phyloP scores from a whole-genome alignment of 2,888 invertebrate genomes.

The Diloba caeruleocephala region DNA sequence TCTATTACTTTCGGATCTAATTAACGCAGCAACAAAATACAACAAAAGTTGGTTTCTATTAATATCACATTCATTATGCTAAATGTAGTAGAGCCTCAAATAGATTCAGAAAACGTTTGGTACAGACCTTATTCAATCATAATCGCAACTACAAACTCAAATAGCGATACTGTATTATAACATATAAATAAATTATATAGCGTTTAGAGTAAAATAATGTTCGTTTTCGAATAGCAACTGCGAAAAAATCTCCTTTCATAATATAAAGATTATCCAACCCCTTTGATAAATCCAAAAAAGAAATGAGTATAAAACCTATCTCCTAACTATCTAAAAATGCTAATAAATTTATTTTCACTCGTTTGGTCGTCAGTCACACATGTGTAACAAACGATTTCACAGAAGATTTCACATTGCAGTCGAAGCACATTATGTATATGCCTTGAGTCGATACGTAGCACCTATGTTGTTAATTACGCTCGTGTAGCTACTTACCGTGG shows the following conservation, averaged over 20 bases:
- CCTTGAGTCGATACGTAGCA: slow-evolving; percentile 26
- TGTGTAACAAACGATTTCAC: slow-evolving; percentile 34
- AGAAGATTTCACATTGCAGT: slow-evolving; percentile 36
- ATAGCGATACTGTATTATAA: too few relatives aligned
- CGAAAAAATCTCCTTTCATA: too few relatives aligned
- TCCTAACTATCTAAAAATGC: neutral
- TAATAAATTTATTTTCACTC: slow-evolving; percentile 8
- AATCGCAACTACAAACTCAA: too few relatives aligned
- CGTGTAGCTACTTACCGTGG: slow-evolving; percentile 26
- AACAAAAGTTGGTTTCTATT: slow-evolving; percentile 4
- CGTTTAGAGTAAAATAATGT: too few relatives aligned
- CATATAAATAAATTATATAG: too few relatives aligned
- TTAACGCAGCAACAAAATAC: neutral
- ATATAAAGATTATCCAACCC: too few relatives aligned
- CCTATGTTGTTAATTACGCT: slow-evolving; percentile 18
- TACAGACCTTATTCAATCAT: neutral
- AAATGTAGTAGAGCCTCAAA: slow-evolving; percentile 19
- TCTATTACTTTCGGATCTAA: neutral
- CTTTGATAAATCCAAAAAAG: too few relatives aligned
- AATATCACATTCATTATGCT: neutral
- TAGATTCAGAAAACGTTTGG: slow-evolving; percentile 3
- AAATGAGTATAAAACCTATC: too few relatives aligned
- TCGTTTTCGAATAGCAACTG: too few relatives aligned
- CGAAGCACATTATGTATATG: too few relatives aligned
- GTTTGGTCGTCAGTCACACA: neutral